Conservation (phyloP, 2,113 vertebrate genomes). For the Neolamprologus variostigma region DNA sequence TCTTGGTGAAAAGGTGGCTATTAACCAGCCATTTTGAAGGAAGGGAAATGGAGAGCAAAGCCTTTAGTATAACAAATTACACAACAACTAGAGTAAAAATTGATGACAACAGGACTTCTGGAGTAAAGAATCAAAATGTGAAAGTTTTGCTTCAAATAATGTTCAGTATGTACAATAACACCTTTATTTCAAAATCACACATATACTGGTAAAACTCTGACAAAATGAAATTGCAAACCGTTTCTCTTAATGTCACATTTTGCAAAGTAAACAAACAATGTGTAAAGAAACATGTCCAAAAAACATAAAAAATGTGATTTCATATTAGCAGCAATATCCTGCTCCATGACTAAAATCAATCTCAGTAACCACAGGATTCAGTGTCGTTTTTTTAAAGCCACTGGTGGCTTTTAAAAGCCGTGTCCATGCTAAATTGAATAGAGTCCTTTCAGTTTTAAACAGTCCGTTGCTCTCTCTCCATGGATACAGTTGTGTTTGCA, state of each 20-base stretch:
- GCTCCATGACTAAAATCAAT: neutral
- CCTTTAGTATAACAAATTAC: neutral
- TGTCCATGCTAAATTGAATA: neutral
- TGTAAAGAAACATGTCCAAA: neutral
- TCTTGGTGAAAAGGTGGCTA: neutral
- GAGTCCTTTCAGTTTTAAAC: neutral
- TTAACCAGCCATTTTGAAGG: neutral
- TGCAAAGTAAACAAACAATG: neutral
- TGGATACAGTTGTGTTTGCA: neutral
- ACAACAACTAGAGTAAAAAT: neutral
- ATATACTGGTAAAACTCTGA: neutral
- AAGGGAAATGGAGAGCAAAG: neutral
- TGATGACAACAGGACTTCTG: neutral
- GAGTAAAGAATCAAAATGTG: neutral
- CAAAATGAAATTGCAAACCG: neutral
- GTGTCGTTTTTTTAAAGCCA: neutral
- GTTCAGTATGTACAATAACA: neutral
- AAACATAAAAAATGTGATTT: neutral
- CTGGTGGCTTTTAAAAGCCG: neutral
- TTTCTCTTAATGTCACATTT: neutral
- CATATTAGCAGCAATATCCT: neutral
- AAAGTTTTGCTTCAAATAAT: neutral
- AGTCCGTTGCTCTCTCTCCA: neutral
- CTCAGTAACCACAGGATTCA: neutral
- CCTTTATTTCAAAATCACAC: rapidly evolving